phyloP scores from a whole-genome alignment of 2,888 invertebrate species.

The Oligia latruncula region DNA sequence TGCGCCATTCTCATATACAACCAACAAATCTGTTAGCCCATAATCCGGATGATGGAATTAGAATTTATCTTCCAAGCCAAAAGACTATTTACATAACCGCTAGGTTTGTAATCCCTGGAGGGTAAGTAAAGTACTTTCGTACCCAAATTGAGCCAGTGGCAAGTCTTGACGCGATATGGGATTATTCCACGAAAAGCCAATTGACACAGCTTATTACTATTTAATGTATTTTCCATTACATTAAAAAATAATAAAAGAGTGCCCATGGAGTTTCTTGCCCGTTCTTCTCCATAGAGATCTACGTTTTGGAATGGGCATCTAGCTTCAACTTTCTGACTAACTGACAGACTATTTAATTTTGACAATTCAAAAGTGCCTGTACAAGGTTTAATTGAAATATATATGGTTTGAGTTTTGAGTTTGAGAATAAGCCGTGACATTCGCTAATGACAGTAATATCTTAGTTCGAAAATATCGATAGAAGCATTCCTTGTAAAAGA shows the following conservation, averaged over 20 bases:
- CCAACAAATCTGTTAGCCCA: constrained; percentile 53
- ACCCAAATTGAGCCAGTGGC: constrained; percentile 32
- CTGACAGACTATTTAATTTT: too few species aligned
- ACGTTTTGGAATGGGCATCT: too few species aligned
- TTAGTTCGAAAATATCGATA: neutral
- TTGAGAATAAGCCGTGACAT: neutral
- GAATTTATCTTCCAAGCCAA: constrained; percentile 51
- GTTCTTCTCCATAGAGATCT: too few species aligned
- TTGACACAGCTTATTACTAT: neutral
- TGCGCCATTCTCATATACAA: constrained; percentile 39
- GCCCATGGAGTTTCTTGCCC: too few species aligned
- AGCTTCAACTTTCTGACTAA: too few species aligned
- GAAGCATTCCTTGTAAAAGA: neutral
- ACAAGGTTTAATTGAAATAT: too few species aligned
- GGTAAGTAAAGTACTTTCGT: constrained; percentile 35
- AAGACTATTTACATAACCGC: constrained; percentile 54
- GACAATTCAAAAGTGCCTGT: too few species aligned
- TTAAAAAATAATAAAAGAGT: neutral
- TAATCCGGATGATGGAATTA: constrained; percentile 57
- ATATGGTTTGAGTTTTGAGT: too few species aligned
- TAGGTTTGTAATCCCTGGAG: constrained; percentile 39
- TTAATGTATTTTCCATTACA: neutral
- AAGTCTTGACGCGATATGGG: constrained; percentile 25
- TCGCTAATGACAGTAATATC: neutral
- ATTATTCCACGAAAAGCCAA: neutral